Evolutionary conservation across 2,888 invertebrate species (phyloP).

Genomic region (Mactromeris polynyma): DNA sequence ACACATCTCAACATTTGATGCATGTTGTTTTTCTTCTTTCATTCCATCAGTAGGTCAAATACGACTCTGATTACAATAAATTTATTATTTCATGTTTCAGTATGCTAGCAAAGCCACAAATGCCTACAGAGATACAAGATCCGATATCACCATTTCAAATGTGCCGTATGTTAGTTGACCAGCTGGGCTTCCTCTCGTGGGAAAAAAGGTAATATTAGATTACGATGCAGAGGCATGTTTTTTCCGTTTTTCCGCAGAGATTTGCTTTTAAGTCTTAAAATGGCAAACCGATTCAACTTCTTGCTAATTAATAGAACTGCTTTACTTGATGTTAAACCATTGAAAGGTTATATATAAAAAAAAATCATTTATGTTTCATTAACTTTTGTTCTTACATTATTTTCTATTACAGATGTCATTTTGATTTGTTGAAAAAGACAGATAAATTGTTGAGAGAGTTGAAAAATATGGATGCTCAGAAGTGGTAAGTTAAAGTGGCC

Average conservation of each 20-base stretch:
- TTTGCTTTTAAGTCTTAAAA: too few species aligned
- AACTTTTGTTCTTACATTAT: not conserved
- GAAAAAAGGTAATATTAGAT: slow-evolving; percentile 90
- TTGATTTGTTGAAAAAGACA: slow-evolving; percentile 95
- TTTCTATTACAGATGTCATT: slow-evolving; percentile 87
- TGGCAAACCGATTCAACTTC: too few species aligned
- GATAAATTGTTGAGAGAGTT: slow-evolving; percentile 96
- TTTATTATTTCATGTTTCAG: slow-evolving; percentile 81
- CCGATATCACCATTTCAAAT: slow-evolving; percentile 89
- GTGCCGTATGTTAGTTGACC: slow-evolving; percentile 95
- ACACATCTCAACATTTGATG: not conserved
- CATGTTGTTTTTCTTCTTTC: not conserved
- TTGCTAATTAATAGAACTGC: too few species aligned
- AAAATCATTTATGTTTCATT: not conserved
- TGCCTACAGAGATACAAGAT: slow-evolving; percentile 88
- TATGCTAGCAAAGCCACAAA: slow-evolving; percentile 88
- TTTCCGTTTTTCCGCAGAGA: too few species aligned
- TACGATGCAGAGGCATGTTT: too few species aligned
- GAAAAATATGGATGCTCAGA: slow-evolving; percentile 96
- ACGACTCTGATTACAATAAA: not conserved
- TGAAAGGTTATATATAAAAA: not conserved
- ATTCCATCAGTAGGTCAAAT: not conserved
- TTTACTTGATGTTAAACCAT: too few species aligned
- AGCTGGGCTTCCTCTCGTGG: slow-evolving; percentile 96
- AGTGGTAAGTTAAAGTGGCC: slow-evolving; percentile 76